phyloP scores from a whole-genome alignment of 2,888 invertebrate species.

The Eristalinus sepulchralis region DNA sequence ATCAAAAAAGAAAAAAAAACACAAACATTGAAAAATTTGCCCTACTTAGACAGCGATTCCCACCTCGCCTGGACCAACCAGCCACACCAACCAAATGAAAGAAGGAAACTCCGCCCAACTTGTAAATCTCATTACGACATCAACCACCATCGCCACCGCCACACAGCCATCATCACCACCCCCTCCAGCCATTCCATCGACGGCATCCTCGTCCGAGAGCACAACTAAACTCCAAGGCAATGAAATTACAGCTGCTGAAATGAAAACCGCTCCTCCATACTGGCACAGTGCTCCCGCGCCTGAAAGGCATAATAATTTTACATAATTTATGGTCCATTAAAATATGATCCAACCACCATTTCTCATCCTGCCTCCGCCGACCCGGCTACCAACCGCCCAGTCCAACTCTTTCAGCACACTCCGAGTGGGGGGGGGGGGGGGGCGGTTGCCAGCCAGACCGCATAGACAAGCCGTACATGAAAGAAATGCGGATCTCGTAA shows the following conservation, averaged over 20 bases:
- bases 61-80: background rate
- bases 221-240: conserved; percentile 17
- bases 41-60: conserved; percentile 18
- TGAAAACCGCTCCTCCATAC: conserved; percentile 7
- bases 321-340: conserved; percentile 70
- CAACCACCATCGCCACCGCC: background rate
- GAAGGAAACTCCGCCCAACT: background rate
- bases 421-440: background rate
- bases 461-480: background rate
- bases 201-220: background rate
- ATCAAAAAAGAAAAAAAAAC: background rate
- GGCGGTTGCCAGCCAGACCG: conserved; percentile 6
- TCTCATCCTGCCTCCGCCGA: conserved; percentile 21
- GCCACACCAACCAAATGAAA: background rate
- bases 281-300: background rate
- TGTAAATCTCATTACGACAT: conserved; percentile 36
- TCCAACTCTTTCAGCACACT: conserved; percentile 19
- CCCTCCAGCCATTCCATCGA: background rate
- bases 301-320: conserved; percentile 60
- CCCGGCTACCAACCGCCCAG: background rate
- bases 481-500: conserved; percentile 43
- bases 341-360: conserved; percentile 51
- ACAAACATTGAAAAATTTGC: conserved; percentile 16
- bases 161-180: conserved; percentile 3
- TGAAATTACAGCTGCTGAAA: conserved; percentile 37